These are phyloP conservation scores for Enteromius radiatus DNA, from an alignment of 2,797 vertebrate species.

Conservation along the genomic window DNA sequence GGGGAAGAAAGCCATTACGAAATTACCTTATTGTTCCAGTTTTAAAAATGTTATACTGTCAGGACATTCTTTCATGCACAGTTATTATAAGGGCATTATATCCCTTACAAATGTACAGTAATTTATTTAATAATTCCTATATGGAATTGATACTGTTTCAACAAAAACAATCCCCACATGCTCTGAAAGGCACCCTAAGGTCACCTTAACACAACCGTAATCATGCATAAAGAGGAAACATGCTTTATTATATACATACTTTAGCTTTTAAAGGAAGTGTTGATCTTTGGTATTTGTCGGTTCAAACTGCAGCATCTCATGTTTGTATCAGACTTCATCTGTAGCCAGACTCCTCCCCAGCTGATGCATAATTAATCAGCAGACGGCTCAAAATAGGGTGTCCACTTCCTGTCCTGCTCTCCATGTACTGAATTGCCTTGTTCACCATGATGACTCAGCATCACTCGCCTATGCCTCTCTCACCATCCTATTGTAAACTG, in stretches of 20 bases:
- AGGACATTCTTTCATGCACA: not conserved
- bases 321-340: slow-evolving; percentile 38
- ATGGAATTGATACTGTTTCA: not conserved
- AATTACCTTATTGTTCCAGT: slow-evolving; percentile 32
- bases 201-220: slow-evolving; percentile 14
- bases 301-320: slow-evolving; percentile 38
- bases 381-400: slow-evolving; percentile 49
- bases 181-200: not conserved
- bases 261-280: slow-evolving; percentile 44
- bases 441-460: slow-evolving; percentile 61
- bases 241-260: slow-evolving; percentile 56
- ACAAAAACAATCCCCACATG: not conserved
- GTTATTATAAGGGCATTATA: not conserved
- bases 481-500: not conserved
- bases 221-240: slow-evolving; percentile 52
- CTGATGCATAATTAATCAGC: slow-evolving; percentile 60
- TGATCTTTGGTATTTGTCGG: slow-evolving; percentile 43
- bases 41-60: not conserved
- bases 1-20: slow-evolving; percentile 37
- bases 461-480: slow-evolving; percentile 34
- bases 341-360: slow-evolving; percentile 25
- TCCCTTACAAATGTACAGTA: not conserved
- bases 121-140: not conserved
- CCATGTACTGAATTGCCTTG: slow-evolving; percentile 12
- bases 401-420: slow-evolving; percentile 52